Evolutionary conservation across 2,888 invertebrate species (phyloP).

Genomic region (Andrena chrysosceles): DNA sequence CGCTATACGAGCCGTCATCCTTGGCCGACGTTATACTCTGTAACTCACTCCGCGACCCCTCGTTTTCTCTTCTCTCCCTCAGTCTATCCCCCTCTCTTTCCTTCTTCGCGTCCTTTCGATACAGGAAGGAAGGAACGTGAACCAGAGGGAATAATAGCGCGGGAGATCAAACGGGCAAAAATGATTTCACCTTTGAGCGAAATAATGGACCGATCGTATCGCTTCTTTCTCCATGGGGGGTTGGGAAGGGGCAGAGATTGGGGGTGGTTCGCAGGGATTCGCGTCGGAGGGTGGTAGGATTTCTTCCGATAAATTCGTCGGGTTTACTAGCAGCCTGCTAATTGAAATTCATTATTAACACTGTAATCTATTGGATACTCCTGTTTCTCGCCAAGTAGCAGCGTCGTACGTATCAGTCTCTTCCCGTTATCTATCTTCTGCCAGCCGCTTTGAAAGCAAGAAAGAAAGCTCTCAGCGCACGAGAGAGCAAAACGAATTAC

Average conservation of each 20-base stretch:
- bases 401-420: background rate
- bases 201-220: slow-evolving; percentile 41
- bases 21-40: slow-evolving; percentile 53
- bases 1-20: slow-evolving; percentile 62
- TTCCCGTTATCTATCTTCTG: slow-evolving; percentile 2
- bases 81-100: background rate
- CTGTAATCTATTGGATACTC: too few relatives aligned
- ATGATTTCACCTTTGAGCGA: slow-evolving; percentile 64
- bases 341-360: too few relatives aligned
- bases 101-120: slow-evolving; percentile 31
- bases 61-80: background rate
- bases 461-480: slow-evolving; percentile 14
- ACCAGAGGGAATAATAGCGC: slow-evolving; percentile 39
- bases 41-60: slow-evolving; percentile 50
- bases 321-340: background rate
- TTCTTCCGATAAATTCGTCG: slow-evolving; percentile 6
- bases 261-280: background rate
- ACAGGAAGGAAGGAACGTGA: slow-evolving; percentile 6
- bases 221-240: background rate
- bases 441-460: slow-evolving; percentile 2
- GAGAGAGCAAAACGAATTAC: slow-evolving; percentile 47
- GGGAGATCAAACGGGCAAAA: slow-evolving; percentile 66
- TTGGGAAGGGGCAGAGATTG: background rate
- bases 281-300: background rate
- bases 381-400: too few relatives aligned